A percentile compares a stretch with the other conserved stretches of the same genome.
Evolutionary conservation across 2,797 vertebrate species (phyloP).

Genomic region (Masticophis lateralis): DNA sequence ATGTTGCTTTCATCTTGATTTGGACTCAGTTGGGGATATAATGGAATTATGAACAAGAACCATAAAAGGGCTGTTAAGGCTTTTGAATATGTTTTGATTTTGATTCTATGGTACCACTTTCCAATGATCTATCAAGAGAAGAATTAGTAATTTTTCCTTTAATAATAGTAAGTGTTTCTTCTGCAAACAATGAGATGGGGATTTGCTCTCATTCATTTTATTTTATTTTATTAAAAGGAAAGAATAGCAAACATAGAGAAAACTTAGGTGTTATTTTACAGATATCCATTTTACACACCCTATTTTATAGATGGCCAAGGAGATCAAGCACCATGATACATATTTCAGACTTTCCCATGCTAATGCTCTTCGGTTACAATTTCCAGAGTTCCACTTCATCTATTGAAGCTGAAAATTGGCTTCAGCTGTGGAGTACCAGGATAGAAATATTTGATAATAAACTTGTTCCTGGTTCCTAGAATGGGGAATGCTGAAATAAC

Average conservation of each 20-base stretch:
- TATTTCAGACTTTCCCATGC: neutral
- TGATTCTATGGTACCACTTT: neutral
- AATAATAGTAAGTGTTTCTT: neutral
- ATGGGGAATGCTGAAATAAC: neutral
- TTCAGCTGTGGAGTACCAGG: neutral
- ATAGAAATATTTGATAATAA: neutral
- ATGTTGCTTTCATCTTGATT: neutral
- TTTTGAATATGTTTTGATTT: neutral
- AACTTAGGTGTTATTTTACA: neutral
- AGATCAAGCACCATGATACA: neutral
- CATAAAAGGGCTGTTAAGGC: neutral
- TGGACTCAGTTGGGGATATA: neutral
- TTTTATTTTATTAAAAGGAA: neutral
- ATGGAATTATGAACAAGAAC: neutral
- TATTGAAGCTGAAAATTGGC: neutral
- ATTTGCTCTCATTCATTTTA: neutral
- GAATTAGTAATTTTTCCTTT: neutral
- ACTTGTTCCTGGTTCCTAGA: neutral
- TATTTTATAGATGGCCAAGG: neutral
- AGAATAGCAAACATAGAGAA: neutral
- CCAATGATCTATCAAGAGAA: neutral
- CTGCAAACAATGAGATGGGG: neutral
- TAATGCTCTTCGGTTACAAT: neutral
- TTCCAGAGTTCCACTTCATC: neutral
- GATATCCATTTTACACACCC: neutral